Conservation (phyloP, 2,888 invertebrate genomes). For the Protodeltote pygarga region DNA sequence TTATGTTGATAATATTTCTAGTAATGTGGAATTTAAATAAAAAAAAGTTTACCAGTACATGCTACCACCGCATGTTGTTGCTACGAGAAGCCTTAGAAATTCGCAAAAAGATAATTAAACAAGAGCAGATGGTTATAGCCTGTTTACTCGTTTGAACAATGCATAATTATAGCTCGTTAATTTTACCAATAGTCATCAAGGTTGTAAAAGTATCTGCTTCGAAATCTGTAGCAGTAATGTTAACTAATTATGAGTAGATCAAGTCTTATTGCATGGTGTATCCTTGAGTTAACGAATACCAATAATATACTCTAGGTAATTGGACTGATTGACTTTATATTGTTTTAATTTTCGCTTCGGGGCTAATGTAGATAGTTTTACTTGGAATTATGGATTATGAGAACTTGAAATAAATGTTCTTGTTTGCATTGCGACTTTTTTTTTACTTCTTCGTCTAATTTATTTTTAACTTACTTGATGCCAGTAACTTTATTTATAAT, state of each 20-base stretch:
- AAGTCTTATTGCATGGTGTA: conserved; percentile 23
- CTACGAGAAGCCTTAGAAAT: conserved; percentile 65
- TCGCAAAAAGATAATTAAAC: conserved; percentile 54
- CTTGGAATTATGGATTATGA: conserved; percentile 9
- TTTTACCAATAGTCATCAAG: conserved; percentile 10
- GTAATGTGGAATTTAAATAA: no score
- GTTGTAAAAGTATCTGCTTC: conserved; percentile 8
- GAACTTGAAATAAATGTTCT: neutral
- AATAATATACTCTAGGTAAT: conserved; percentile 27
- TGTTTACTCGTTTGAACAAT: conserved; percentile 53
- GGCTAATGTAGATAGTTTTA: conserved; percentile 12
- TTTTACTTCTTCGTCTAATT: neutral
- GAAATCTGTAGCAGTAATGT: conserved; percentile 2
- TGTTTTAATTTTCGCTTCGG: conserved; percentile 17
- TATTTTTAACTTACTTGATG: no score
- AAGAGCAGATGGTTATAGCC: conserved; percentile 45
- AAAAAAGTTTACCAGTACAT: no score
- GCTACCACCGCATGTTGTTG: conserved; percentile 40
- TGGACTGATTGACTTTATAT: conserved; percentile 32
- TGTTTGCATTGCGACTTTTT: neutral
- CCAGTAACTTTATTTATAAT: no score
- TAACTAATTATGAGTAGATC: conserved; percentile 31
- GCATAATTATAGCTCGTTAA: conserved; percentile 48
- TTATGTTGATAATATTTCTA: no score
- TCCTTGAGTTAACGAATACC: conserved; percentile 40